Evolutionary conservation across 2,888 invertebrate species (phyloP).

Genomic region (Drosophila anceps): DNA sequence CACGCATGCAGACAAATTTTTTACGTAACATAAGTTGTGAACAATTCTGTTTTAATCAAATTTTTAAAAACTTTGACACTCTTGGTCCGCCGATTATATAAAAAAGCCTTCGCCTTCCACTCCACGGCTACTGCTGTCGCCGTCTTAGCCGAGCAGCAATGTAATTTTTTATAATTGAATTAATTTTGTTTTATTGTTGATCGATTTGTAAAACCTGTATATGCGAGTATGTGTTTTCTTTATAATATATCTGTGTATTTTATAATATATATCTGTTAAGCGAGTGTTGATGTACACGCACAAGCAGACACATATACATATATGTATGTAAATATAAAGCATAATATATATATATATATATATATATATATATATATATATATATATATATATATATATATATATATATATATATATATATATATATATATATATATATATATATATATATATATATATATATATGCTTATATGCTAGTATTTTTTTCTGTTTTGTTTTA

Average conservation of each 20-base stretch:
- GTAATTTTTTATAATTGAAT: constrained; percentile 70
- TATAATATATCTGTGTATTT: constrained; percentile 14
- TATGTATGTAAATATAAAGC: neutral
- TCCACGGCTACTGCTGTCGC: constrained; percentile 10
- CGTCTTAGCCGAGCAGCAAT: constrained; percentile 24
- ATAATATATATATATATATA: constrained; percentile 14
- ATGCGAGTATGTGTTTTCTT: constrained; percentile 4
- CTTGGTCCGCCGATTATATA: constrained; percentile 56
- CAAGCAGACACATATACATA: constrained; percentile 5
- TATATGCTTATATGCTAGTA: constrained; percentile 37
- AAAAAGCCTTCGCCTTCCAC: constrained; percentile 30
- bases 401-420: constrained; percentile 7
- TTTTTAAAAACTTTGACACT: constrained; percentile 51
- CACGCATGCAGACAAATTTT: constrained; percentile 34
- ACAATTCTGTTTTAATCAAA: constrained; percentile 63
- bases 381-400: constrained; percentile 14
- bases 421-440: constrained; percentile 2
- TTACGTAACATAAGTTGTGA: constrained; percentile 67
- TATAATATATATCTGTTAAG: constrained; percentile 27
- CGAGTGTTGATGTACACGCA: constrained; percentile 27
- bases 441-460: constrained; percentile 1
- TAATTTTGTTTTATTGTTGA: constrained; percentile 44
- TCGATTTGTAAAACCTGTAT: neutral
- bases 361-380: constrained; percentile 6
- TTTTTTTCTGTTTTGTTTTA: constrained; percentile 53